Conservation (phyloP, 2,888 invertebrate genomes). For the Eupithecia tripunctaria region DNA sequence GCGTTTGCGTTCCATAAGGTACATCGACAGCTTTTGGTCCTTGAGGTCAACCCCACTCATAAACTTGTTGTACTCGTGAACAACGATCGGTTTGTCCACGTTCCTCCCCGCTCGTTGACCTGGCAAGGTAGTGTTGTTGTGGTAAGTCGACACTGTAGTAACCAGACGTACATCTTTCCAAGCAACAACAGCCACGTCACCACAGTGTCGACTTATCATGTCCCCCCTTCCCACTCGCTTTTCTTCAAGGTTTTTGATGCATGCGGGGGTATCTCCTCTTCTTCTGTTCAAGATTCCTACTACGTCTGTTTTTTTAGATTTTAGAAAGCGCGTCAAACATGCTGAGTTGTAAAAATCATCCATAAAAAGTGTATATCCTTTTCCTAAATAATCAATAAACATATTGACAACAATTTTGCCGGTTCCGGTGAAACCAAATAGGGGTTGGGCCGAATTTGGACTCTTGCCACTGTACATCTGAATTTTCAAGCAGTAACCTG, state of each 20-base stretch:
- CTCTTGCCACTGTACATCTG: constrained; percentile 35
- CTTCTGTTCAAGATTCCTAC: constrained; percentile 35
- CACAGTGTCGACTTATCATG: neutral
- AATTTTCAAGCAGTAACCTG: constrained; percentile 33
- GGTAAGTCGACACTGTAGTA: constrained; percentile 2
- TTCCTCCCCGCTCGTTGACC: neutral
- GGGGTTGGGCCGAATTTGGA: neutral
- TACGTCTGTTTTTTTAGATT: constrained; percentile 32
- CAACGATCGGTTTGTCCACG: neutral
- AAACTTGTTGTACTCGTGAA: neutral
- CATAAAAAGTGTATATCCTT: constrained; percentile 32
- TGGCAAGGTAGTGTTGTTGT: neutral
- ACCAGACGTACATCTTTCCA: neutral
- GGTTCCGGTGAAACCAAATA: neutral
- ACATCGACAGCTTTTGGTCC: neutral
- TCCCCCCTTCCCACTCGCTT: constrained; percentile 13
- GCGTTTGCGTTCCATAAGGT: constrained; percentile 1
- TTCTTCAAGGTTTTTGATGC: constrained; percentile 15
- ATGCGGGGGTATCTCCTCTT: constrained; percentile 22
- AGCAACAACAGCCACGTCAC: neutral
- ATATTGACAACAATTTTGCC: constrained; percentile 32
- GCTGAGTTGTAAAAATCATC: neutral
- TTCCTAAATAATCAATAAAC: constrained; percentile 31
- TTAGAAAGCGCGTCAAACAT: neutral
- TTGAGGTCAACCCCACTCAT: too few relatives aligned